Base-by-base conservation (phyloP, 2,888 invertebrate species). In the Theretra japonica region DNA sequence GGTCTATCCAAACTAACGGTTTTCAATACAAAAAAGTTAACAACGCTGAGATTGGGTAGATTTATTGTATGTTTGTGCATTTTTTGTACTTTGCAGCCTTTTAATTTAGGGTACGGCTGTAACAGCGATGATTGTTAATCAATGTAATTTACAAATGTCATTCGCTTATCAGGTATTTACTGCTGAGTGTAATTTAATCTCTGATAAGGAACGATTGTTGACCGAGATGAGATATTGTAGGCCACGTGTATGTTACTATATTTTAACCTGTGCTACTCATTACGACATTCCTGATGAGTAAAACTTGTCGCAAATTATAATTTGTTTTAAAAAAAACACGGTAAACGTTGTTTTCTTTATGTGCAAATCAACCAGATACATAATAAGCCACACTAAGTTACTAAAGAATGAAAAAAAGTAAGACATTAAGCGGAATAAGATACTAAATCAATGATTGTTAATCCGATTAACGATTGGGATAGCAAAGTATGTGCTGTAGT, bases 91-190 rank as follows among this genome's bases (percentile, higher is more conserved):
- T 25, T 7, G 15, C 57, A 23, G 57, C 25, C 23, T 28, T 17
- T 30, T 28, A 30, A 30, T 60, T 60, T 30, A 19, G 59, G 30
- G 11, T 25, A 21, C 25, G 15, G 48, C 17, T 65, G 15, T 65
- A 65, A 65, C 41, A 17, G 25, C 6, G 65, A 23, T 48, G 41
- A 65, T 48, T 65, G 65, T 23, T 65, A 65, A 65, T 65, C 41
- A 65, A 48, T 17, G 21, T 41, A 65, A 65, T 65, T 48, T 65
- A 41, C 62, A 65, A 65, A 69, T 56, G 69, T 56, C 53, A 69
- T 69, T 69, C 30, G 25, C 56, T 53, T 69, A 57, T 57, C 69
- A 56, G 15, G 11, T 69, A 28, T 69, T 53, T 69, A 69, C 69
- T 53, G 28, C 28, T 28, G n/a, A 30, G 30, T 69, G 23, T 48